Base-by-base conservation (phyloP, 2,888 invertebrate genomes). In the Erpobdella octoculata region DNA sequence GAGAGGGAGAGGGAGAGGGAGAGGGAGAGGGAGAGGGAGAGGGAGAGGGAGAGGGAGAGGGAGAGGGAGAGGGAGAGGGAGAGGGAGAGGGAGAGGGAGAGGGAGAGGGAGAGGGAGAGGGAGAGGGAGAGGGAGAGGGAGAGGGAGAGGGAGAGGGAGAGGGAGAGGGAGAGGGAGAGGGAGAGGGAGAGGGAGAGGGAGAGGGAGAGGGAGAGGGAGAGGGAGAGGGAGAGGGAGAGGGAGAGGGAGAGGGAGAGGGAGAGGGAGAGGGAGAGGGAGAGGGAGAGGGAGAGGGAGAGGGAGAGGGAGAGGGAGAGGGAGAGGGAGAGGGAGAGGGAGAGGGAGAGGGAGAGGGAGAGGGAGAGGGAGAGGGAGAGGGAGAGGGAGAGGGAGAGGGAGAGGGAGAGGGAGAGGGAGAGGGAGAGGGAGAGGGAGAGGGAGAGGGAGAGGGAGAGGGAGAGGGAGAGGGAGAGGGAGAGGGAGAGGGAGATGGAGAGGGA, bases 41-140 rank as follows among this genome's bases (percentile, higher is more conserved):
- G 5, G 21, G 38, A 35, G 58, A 71, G 38, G 59, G 35, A 66
- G n/a, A 38, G 31, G 41, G 25, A 61, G 62, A 25, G 33, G 8
- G 28, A 53, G n/a, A 58, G 62, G 5, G 38, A 72, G 66, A 66
- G 48, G 38, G n/a, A 46, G 72, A 28, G 73, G 58, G 35, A 71
- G 35, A 65, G 36, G 37, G 70, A 69, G 65, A 67, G 64, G 59
- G 70, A 67, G 33, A 67, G 67, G 41, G 67, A 67, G 67, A 6
- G 25, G 9, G 65, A 70, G 70, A 65, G 8, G 61, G 28, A 4
- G 1, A 15, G 31, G 31, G 35, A 9, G 35, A 31, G 9, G 9
- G 31, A 62, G 1, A 62, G 35, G 37, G 1, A 62, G 31, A 12
- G 62, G 35, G 25, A 62, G 3, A 62, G 31, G 35, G 4, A 62